phyloP scores from a whole-genome alignment of 2,113 vertebrate species.

The Crotalus tigris region DNA sequence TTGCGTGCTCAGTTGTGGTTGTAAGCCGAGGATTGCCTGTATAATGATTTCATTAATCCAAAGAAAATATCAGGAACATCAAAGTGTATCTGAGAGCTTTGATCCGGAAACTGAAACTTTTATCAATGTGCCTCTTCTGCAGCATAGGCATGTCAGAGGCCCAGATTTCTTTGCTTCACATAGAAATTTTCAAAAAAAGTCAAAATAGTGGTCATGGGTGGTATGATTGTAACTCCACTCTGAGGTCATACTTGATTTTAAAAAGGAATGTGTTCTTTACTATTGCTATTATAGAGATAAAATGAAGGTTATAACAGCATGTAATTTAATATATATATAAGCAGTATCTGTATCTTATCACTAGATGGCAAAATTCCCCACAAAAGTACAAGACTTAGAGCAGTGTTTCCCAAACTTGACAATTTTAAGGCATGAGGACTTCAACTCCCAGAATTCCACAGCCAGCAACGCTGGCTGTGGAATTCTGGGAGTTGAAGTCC shows the following conservation, averaged over 20 bases:
- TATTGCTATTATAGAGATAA: neutral
- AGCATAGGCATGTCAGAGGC: neutral
- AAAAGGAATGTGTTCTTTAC: neutral
- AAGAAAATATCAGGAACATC: too few species aligned
- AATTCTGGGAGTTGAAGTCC: too few species aligned
- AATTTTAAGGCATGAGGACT: too few species aligned
- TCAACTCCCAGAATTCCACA: too few species aligned
- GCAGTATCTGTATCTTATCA: neutral
- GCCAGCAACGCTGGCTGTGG: too few species aligned
- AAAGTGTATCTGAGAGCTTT: too few species aligned
- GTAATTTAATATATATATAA: neutral
- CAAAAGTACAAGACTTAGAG: neutral
- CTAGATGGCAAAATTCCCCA: slow-evolving; percentile 21
- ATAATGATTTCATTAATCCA: too few species aligned
- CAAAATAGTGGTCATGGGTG: too few species aligned
- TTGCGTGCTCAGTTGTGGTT: too few species aligned
- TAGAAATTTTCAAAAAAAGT: neutral
- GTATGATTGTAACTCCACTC: too few species aligned
- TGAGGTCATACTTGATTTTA: neutral
- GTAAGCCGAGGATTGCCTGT: too few species aligned
- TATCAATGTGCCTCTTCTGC: too few species aligned
- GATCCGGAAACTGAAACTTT: neutral
- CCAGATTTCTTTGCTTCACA: neutral
- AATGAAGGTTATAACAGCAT: neutral
- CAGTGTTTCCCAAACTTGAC: neutral